Percentiles rank a stretch among this genome's conserved stretches.
Conservation (phyloP, 2,888 invertebrate species). For the Iselma pallidipennis region DNA sequence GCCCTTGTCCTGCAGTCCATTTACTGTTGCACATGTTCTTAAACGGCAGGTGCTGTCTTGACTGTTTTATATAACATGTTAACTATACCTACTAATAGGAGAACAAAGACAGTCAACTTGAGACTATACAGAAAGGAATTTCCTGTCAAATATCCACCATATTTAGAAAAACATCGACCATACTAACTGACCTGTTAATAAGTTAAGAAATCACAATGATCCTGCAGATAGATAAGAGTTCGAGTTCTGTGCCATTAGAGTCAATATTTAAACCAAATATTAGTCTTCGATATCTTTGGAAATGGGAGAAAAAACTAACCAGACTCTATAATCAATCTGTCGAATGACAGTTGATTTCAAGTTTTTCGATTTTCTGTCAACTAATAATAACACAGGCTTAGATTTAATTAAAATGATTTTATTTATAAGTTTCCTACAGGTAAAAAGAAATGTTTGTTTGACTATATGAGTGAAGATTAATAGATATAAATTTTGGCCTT, state of each 20-base stretch:
- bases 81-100: not conserved
- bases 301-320: not conserved
- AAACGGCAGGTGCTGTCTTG: not conserved
- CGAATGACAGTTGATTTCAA: not conserved
- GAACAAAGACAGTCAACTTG: conserved; percentile 1
- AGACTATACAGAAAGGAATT: not conserved
- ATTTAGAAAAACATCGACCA: not conserved
- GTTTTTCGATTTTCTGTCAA: not conserved
- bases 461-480: not conserved
- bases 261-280: not conserved
- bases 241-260: not conserved
- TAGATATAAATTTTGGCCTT: not conserved
- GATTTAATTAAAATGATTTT: too few relatives aligned
- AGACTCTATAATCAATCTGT: not conserved
- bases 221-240: not conserved
- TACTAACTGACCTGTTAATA: not conserved
- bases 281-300: not conserved
- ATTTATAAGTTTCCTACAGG: too few relatives aligned
- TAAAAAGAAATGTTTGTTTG: too few relatives aligned
- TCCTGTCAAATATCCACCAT: not conserved
- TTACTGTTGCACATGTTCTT: not conserved
- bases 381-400: too few relatives aligned
- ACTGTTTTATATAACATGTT: not conserved
- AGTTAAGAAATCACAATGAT: not conserved
- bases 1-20: not conserved